Conservation (phyloP, 2,888 invertebrate species). For the Hirtodrosophila alboralis region DNA sequence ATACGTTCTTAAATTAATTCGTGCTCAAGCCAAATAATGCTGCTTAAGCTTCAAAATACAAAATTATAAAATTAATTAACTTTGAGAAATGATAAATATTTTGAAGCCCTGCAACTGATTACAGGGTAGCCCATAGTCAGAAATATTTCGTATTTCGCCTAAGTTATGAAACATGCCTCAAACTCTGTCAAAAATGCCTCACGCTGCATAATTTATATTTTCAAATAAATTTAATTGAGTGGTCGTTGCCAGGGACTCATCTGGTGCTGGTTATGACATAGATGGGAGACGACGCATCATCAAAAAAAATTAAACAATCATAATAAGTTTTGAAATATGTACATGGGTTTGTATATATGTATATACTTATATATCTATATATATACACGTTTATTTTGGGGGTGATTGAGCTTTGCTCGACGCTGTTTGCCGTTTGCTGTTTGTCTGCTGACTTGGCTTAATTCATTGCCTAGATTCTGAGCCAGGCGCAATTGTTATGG, state of each 20-base stretch:
- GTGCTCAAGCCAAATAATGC: too few relatives aligned
- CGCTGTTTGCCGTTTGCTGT: slow-evolving; percentile 18
- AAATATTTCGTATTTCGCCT: background rate
- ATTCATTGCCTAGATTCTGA: slow-evolving; percentile 47
- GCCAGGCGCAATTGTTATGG: slow-evolving; percentile 53
- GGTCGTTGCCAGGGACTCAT: slow-evolving; percentile 56
- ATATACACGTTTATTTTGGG: slow-evolving; percentile 25
- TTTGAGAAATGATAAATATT: too few relatives aligned
- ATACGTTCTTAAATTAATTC: too few relatives aligned
- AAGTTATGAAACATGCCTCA: slow-evolving; percentile 15
- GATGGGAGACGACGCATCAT: slow-evolving; percentile 33
- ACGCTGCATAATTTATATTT: slow-evolving; percentile 35
- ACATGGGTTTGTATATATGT: background rate
- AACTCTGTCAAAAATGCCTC: slow-evolving; percentile 6
- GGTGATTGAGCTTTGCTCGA: slow-evolving; percentile 44
- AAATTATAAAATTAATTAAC: too few relatives aligned
- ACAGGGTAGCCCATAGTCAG: slow-evolving; percentile 9
- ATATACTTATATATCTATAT: background rate
- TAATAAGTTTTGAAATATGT: slow-evolving; percentile 54
- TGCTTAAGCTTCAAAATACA: too few relatives aligned
- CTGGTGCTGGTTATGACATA: slow-evolving; percentile 38
- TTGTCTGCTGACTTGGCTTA: slow-evolving; percentile 58
- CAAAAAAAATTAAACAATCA: slow-evolving; percentile 63
- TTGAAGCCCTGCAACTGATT: background rate
- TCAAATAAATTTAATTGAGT: slow-evolving; percentile 78